These are phyloP conservation scores for Anastrepha ludens DNA, from an alignment of 1,140 invertebrate genomes.

Conservation along the genomic window DNA sequence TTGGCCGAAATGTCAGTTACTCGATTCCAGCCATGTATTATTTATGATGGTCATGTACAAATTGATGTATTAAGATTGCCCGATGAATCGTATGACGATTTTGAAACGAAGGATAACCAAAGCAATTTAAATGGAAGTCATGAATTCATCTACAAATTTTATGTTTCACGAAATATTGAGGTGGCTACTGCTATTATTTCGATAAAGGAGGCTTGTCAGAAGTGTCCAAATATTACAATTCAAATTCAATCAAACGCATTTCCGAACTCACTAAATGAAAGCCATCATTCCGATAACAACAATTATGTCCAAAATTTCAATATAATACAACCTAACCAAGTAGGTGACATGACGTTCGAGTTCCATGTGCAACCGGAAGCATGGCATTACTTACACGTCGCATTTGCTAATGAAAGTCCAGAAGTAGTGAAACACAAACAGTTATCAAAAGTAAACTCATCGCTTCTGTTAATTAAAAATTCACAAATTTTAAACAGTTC, in stretches of 20 bases:
- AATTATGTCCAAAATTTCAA: slow-evolving; percentile 63
- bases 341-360: slow-evolving; percentile 65
- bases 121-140: slow-evolving; percentile 61
- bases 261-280: slow-evolving; percentile 55
- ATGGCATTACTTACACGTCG: slow-evolving; percentile 78
- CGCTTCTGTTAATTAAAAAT: not conserved
- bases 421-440: not conserved
- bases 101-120: slow-evolving; percentile 35
- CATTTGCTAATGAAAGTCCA: slow-evolving; percentile 59
- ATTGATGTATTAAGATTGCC: slow-evolving; percentile 62
- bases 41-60: slow-evolving; percentile 66
- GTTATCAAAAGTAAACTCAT: not conserved
- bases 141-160: slow-evolving; percentile 74
- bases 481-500: not conserved
- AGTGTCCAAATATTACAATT: slow-evolving; percentile 67
- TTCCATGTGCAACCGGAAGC: slow-evolving; percentile 77
- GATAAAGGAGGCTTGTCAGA: slow-evolving; percentile 63
- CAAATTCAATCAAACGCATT: slow-evolving; percentile 67
- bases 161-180: slow-evolving; percentile 70
- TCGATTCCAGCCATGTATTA: slow-evolving; percentile 65
- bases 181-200: slow-evolving; percentile 64
- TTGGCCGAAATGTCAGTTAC: slow-evolving; percentile 69
- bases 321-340: slow-evolving; percentile 66
- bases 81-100: not conserved
- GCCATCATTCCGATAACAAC: slow-evolving; percentile 58